These are phyloP conservation scores for Aptenodytes patagonicus DNA, from an alignment of 2,113 vertebrate genomes.

Conservation along the genomic window DNA sequence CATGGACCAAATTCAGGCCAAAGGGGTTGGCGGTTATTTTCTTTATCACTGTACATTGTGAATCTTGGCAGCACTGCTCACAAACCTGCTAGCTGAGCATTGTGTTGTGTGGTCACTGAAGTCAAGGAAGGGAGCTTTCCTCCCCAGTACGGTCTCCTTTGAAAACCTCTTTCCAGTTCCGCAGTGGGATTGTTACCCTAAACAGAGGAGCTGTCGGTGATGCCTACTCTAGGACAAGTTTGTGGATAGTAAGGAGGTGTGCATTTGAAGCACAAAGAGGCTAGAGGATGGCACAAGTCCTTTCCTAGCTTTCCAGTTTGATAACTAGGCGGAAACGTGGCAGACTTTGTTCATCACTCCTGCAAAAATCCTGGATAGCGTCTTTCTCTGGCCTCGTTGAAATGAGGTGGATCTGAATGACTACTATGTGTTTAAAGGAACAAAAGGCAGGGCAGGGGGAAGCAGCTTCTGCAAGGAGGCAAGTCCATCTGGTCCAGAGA, in stretches of 20 bases:
- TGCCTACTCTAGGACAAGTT: neutral
- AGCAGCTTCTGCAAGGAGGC: neutral
- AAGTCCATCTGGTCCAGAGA: neutral
- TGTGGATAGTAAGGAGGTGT: neutral
- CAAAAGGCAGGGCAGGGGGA: neutral
- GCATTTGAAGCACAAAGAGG: neutral
- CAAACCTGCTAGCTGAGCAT: neutral
- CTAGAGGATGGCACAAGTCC: neutral
- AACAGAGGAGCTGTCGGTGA: neutral
- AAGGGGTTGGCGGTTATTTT: neutral
- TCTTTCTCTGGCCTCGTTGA: neutral
- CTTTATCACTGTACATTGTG: neutral
- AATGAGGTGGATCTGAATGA: neutral
- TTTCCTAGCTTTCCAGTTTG: neutral
- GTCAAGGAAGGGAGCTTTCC: neutral
- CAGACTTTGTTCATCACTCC: neutral
- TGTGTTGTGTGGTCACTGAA: neutral
- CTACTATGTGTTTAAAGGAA: neutral
- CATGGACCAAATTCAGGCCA: neutral
- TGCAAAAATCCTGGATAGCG: neutral
- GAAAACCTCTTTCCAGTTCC: neutral
- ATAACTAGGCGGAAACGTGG: neutral
- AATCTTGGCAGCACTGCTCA: neutral
- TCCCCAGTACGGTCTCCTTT: neutral
- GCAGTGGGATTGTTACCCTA: neutral